These are phyloP conservation scores for Neuroterus valhalla DNA, from an alignment of 1,140 invertebrate genomes.

Conservation along the genomic window DNA sequence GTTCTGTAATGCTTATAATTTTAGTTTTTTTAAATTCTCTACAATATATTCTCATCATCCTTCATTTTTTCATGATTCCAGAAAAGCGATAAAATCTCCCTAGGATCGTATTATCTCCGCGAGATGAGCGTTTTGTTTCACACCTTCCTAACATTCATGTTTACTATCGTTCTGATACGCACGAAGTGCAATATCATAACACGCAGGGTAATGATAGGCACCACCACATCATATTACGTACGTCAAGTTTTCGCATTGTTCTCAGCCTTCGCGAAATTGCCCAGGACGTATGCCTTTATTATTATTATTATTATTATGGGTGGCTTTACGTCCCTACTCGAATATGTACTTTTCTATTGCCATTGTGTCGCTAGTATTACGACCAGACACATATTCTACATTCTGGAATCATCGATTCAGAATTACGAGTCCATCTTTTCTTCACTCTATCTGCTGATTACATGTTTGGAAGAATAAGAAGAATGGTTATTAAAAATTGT, in stretches of 20 bases:
- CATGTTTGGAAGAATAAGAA: no score
- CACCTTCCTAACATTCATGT: no score
- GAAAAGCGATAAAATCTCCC: neutral
- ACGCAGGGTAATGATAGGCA: conserved; percentile 45
- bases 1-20: neutral
- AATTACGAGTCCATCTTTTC: neutral
- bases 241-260: conserved; percentile 43
- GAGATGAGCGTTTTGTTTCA: neutral
- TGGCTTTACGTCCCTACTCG: conserved; percentile 45
- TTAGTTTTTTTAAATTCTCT: neutral
- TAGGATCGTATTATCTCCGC: neutral
- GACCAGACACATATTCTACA: conserved; percentile 38
- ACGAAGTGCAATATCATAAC: no score
- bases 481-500: no score
- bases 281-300: conserved; percentile 41
- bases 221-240: no score
- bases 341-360: conserved; percentile 50
- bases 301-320: conserved; percentile 43
- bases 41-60: neutral
- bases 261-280: conserved; percentile 40
- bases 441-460: neutral
- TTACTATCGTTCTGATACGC: no score
- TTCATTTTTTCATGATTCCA: neutral
- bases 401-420: conserved; percentile 33
- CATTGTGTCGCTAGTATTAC: conserved; percentile 47